Evolutionary conservation across 2,888 invertebrate species (phyloP), one percentile per base, ranked within the genome.

Genomic region (Drosophila ochracea): DNA sequence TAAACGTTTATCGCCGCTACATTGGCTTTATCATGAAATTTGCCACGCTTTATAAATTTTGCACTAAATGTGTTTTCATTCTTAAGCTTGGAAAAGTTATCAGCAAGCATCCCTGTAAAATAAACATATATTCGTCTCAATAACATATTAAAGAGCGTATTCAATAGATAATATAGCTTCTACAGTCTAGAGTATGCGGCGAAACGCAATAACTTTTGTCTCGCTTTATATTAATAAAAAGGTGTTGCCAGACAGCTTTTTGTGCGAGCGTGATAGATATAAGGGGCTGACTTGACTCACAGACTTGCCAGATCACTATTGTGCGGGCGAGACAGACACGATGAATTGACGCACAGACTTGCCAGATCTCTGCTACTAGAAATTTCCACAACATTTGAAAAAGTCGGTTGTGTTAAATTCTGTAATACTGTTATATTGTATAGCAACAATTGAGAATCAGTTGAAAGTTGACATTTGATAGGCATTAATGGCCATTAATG

Each of bases 311-410:
- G 80, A 78, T 53, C n/a, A 19, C 7, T 35, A 6, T n/a, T 43
- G 58, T 52, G 58, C 9, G 41, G 62, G 58, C 7, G 54, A 10
- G 54, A 60, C 11, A 59, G 21, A 41, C 47, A 60, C 30, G 47
- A 11, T 41, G 39, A 33, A 0, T 5, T 41, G 10, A 2, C 10
- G 19, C 6, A 25, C 25, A 66, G 41, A 0, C 13, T 47, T 76
- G 71, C 77, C 77, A 80, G 80, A 78, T 57, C 31, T 58, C 11
- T 28, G 53, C 0, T 7, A 55, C 52, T 64, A n/a, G 80, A 78
- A 78, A 31, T 61, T 75, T 77, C 60, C 64, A 47, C n/a, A 1
- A 6, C 25, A 47, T 39, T 43, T 21, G 31, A 31, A 55, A 63
- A 60, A 39, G n/a, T 50, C 16, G 35, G 31, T 71, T n/a, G 19